Percentiles rank a stretch among this genome's conserved stretches.
Conservation (phyloP, 1,140 invertebrate species). For the Harpegnathos saltator region DNA sequence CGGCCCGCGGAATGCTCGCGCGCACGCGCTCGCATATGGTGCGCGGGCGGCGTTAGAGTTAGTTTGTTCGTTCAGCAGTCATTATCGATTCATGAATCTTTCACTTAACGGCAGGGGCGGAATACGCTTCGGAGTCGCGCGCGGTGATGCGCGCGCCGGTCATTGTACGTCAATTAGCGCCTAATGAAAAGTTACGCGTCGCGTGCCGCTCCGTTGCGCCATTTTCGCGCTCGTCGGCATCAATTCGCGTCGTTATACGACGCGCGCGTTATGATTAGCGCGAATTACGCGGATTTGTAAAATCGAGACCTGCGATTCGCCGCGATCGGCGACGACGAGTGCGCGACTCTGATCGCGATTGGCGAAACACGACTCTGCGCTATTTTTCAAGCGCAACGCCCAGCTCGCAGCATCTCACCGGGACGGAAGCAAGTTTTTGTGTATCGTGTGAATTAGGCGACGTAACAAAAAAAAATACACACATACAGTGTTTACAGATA, state of each 20-base stretch:
- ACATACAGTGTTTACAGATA: no score
- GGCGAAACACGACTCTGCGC: no score
- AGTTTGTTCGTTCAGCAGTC: slow-evolving; percentile 39
- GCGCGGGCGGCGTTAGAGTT: slow-evolving; percentile 3
- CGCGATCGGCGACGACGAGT: no score
- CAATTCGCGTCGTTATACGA: slow-evolving; percentile 1
- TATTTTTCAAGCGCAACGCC: no score
- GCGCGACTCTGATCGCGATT: no score
- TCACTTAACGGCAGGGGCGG: slow-evolving; percentile 40
- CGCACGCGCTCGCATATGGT: not conserved
- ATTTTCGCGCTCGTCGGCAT: slow-evolving; percentile 26
- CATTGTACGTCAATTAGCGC: slow-evolving; percentile 45
- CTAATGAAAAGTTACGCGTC: slow-evolving; percentile 48
- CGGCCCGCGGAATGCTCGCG: not conserved
- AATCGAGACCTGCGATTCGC: not conserved
- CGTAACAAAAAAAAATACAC: not conserved
- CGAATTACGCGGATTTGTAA: not conserved
- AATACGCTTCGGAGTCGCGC: slow-evolving; percentile 22
- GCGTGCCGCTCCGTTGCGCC: not conserved
- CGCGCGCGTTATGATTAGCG: not conserved
- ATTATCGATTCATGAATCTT: slow-evolving; percentile 60
- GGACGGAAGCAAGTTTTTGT: not conserved
- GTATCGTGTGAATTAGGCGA: not conserved
- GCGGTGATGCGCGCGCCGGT: slow-evolving; percentile 12
- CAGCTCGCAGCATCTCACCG: no score